phyloP scores from a whole-genome alignment of 2,888 invertebrate genomes.

The Patella ulyssiponensis region DNA sequence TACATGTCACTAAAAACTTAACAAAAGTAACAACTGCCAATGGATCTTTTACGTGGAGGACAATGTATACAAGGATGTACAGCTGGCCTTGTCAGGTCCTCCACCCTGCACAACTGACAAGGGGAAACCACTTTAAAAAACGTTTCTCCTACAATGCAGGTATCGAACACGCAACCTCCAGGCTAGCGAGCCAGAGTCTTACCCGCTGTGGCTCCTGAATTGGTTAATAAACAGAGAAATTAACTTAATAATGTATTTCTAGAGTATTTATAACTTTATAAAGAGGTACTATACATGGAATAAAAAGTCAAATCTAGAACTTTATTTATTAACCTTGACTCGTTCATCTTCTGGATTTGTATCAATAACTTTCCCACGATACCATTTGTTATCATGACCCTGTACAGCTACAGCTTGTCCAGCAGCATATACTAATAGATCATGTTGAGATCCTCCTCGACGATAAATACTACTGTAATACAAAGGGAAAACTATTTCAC shows the following conservation, averaged over 20 bases:
- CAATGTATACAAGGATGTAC: too few relatives aligned
- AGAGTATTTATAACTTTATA: background rate
- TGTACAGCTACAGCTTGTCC: conserved; percentile 90
- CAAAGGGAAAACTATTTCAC: too few relatives aligned
- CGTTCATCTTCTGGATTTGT: conserved; percentile 75
- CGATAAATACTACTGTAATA: conserved; percentile 17
- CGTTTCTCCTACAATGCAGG: too few relatives aligned
- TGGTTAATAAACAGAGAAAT: background rate
- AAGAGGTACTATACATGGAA: background rate
- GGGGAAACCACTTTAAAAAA: too few relatives aligned
- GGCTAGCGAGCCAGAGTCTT: too few relatives aligned
- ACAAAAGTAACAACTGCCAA: too few relatives aligned
- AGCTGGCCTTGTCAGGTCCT: too few relatives aligned
- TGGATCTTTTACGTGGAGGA: too few relatives aligned
- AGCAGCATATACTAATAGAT: conserved; percentile 64
- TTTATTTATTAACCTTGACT: conserved; percentile 46
- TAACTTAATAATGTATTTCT: background rate
- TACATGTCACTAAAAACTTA: too few relatives aligned
- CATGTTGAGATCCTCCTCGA: background rate
- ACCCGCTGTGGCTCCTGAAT: too few relatives aligned
- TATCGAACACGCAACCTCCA: too few relatives aligned
- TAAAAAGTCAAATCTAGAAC: background rate
- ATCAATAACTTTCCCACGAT: conserved; percentile 81
- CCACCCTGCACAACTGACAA: too few relatives aligned
- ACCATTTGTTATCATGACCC: conserved; percentile 78